phyloP scores from a whole-genome alignment of 2,113 vertebrate species.

The Phoenicopterus ruber region DNA sequence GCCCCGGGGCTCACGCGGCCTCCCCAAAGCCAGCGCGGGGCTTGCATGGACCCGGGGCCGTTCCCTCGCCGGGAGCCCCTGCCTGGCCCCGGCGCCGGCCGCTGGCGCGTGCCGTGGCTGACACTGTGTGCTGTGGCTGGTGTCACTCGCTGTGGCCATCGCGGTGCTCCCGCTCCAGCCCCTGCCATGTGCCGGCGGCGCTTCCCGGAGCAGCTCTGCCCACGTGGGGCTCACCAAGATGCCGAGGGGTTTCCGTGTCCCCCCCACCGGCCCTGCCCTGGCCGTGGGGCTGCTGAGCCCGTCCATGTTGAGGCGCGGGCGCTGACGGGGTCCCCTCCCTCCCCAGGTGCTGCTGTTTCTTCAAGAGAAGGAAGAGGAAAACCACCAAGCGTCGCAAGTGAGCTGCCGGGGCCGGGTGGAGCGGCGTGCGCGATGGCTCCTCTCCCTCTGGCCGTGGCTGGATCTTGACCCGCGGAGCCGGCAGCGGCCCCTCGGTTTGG shows the following conservation, averaged over 20 bases:
- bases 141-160: neutral
- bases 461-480: neutral
- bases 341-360: constrained; percentile 97
- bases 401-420: constrained; percentile 34
- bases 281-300: fast-evolving
- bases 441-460: constrained; percentile 34
- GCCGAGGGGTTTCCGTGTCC: neutral
- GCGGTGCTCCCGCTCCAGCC: neutral
- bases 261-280: neutral
- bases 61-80: neutral
- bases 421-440: neutral
- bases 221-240: fast-evolving
- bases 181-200: fast-evolving
- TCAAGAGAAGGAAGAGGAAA: constrained; percentile 98
- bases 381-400: constrained; percentile 93
- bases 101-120: fast-evolving
- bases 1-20: neutral
- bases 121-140: fast-evolving
- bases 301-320: fast-evolving
- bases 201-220: neutral
- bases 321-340: neutral
- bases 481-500: neutral
- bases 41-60: fast-evolving
- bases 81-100: neutral
- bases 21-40: neutral